Conservation (phyloP, 2,888 invertebrate genomes). For the Ecliptopera silaceata region DNA sequence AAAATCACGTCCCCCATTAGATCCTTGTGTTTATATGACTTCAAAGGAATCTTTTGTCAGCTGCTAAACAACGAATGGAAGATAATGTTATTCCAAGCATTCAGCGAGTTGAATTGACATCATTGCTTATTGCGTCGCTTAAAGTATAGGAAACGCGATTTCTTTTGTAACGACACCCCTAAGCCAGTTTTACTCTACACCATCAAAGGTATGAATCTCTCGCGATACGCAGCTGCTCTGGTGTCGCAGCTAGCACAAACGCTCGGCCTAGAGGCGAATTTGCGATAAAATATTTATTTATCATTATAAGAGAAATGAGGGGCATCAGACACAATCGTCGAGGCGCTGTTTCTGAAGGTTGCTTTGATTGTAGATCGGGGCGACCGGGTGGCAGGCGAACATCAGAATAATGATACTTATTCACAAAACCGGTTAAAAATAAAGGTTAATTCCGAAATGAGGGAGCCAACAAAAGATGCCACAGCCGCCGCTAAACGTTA, state of each 20-base stretch:
- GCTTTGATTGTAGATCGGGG: constrained; percentile 20
- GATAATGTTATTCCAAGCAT: constrained; percentile 25
- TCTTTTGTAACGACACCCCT: constrained; percentile 21
- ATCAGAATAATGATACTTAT: constrained; percentile 30
- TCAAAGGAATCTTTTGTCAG: constrained; percentile 31
- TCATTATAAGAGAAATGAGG: constrained; percentile 18
- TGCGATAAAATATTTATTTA: constrained; percentile 28
- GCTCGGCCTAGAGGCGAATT: constrained; percentile 21
- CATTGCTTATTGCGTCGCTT: constrained; percentile 38
- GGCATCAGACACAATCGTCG: constrained; percentile 13
- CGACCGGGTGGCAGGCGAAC: constrained; percentile 19
- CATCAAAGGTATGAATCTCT: constrained; percentile 29
- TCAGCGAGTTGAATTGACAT: constrained; percentile 27
- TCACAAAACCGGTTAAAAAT: constrained; percentile 34
- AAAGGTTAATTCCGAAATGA: constrained; percentile 38
- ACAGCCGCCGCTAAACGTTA: constrained; percentile 17
- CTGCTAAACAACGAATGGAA: constrained; percentile 16
- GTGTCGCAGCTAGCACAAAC: constrained; percentile 10
- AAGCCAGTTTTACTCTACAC: constrained; percentile 21
- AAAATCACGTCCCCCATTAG: background rate
- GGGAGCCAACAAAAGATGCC: constrained; percentile 38
- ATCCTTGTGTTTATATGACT: background rate
- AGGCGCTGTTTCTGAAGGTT: constrained; percentile 22
- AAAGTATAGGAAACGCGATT: constrained; percentile 20
- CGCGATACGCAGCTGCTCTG: constrained; percentile 28